Base-by-base conservation (phyloP, 2,797 vertebrate species). In the Girardinus metallicus region DNA sequence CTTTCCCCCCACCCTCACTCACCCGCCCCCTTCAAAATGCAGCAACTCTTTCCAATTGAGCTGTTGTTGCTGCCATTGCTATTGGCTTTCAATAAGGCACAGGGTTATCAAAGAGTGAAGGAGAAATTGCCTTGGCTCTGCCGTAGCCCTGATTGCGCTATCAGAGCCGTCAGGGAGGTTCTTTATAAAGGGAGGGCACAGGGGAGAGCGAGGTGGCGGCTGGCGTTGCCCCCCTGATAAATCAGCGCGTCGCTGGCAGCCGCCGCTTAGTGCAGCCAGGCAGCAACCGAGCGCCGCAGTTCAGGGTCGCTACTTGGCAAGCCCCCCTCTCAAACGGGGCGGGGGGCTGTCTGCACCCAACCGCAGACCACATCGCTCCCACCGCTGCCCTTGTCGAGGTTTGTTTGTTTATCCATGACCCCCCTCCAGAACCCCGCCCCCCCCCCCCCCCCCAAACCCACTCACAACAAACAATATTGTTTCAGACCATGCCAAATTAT, bases 101-200 rank as follows among this genome's bases (percentile, higher is more conserved):
- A 88, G 90, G 95, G 95, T 96, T 96, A 96, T 96, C 96, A 95
- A 95, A 96, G 93, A 96, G 95, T 90, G 93, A 94, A 96, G 95
- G 95, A 96, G 95, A 96, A 96, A 96, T 96, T 96, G 96, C 95
- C 94, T 95, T 92, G 94, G 95, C 95, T 95, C 96, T 96, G 96
- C 95, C 93, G 92, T 95, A 86, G 95, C 93, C 94, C 95, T 96
- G 96, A 96, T 96, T 96, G 96, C 95, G 92, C 95, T 96, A 96
- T 96, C 96, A 83, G 95, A 92, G 94, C 93, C 96, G 94, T 96
- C 96, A 96, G 96, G 96, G 95, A 96, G 95, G 93, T 91, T 95
- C 93, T 95, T 94, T 93, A 95, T 96, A 95, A 96, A 96, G 93
- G 94, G 91, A 91, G 92, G 86, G 94, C 94, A 91, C 93, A 31